Conservation (phyloP, 64 coral and sea anemone species). For the Acropora yongei region DNA sequence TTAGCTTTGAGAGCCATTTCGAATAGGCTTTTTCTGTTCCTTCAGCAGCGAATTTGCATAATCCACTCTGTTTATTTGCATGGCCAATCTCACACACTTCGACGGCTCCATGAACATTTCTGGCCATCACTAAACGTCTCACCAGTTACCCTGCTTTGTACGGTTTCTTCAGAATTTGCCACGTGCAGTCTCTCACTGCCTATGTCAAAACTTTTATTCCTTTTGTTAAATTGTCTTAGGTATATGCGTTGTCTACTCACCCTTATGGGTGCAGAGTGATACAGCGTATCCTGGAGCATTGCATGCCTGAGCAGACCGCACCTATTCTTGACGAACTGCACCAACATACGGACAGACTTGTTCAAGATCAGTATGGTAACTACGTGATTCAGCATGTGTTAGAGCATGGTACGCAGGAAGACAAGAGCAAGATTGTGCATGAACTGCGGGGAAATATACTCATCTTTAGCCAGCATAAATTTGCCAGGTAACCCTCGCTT, state of each 20-base stretch:
- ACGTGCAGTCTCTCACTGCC: no score
- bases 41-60: no score
- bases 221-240: conserved; percentile 27
- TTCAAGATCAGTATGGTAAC: conserved; percentile 99
- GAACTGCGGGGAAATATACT: conserved; percentile 91
- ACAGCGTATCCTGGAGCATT: conserved; percentile 95
- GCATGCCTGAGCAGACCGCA: conserved; percentile 78
- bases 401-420: conserved; percentile 93
- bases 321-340: conserved; percentile 92
- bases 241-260: conserved; percentile 92
- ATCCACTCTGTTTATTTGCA: no score
- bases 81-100: no score
- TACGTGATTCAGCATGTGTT: conserved; percentile 99
- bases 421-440: conserved; percentile 94
- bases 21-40: no score
- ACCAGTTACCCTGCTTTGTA: no score
- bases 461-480: conserved; percentile 97
- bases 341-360: conserved; percentile 90
- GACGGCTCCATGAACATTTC: no score
- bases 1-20: no score
- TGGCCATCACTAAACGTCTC: no score
- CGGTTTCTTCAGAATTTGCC: no score
- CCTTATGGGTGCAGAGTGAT: conserved; percentile 98
- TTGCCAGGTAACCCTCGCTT: conserved; percentile 79
- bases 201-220: no score